Conservation (phyloP, 2,888 invertebrate genomes). For the Thyatira batis region DNA sequence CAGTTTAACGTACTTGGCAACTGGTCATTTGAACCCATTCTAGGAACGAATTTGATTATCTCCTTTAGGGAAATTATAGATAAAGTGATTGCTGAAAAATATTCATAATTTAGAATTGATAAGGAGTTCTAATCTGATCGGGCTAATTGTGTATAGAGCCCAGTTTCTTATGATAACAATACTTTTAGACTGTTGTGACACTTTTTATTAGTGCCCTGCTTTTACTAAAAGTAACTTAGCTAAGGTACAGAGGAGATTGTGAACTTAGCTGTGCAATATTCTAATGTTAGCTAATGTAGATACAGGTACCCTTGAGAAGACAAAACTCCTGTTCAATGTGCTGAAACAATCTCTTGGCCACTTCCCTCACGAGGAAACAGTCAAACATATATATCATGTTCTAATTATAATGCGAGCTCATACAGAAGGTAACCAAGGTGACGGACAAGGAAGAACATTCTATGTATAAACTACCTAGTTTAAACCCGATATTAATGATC, state of each 20-base stretch:
- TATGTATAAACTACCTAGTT: constrained; percentile 1
- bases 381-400: background rate
- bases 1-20: background rate
- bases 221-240: too few species aligned
- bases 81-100: background rate
- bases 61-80: background rate
- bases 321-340: background rate
- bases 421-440: constrained; percentile 2
- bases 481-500: constrained; percentile 4
- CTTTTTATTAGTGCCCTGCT: background rate
- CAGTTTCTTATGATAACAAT: background rate
- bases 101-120: background rate
- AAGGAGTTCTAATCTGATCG: background rate
- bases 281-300: too few species aligned
- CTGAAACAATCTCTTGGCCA: background rate
- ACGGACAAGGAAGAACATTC: constrained; percentile 3
- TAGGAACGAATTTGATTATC: background rate
- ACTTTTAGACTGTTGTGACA: background rate
- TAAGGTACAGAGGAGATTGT: too few species aligned
- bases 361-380: background rate
- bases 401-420: background rate
- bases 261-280: too few species aligned
- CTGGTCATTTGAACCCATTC: background rate
- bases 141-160: background rate
- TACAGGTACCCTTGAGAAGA: background rate